Conservation (phyloP, 2,888 invertebrate genomes). For the Xylota segnis region DNA sequence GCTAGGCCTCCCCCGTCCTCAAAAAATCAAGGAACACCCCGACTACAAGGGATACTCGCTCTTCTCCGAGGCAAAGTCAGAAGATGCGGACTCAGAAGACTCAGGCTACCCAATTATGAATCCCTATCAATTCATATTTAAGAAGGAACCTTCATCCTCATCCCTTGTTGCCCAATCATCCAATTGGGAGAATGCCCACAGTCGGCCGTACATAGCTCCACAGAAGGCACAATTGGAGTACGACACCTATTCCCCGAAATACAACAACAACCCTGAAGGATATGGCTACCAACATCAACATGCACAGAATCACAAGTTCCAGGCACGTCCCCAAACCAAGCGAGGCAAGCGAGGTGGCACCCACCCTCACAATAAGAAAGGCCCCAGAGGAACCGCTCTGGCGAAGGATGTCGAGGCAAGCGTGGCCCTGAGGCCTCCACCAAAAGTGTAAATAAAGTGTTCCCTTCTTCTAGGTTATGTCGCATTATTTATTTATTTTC, state of each 20-base stretch:
- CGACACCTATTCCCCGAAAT: conserved; percentile 84
- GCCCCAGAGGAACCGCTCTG: conserved; percentile 63
- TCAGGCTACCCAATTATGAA: conserved; percentile 81
- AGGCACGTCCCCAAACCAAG: conserved; percentile 79
- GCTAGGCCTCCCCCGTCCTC: conserved; percentile 27
- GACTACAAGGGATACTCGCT: conserved; percentile 82
- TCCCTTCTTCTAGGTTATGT: conserved; percentile 14
- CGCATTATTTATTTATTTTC: conserved; percentile 76
- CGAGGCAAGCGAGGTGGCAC: conserved; percentile 82
- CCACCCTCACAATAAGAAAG: conserved; percentile 77
- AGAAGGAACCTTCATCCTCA: conserved; percentile 80
- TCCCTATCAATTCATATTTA: conserved; percentile 82
- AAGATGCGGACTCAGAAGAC: conserved; percentile 79
- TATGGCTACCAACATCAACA: conserved; percentile 83
- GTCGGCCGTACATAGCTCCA: conserved; percentile 66
- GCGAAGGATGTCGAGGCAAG: conserved; percentile 82
- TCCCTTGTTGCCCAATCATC: conserved; percentile 73
- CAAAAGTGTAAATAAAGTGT: conserved; percentile 78
- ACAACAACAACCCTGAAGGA: conserved; percentile 84
- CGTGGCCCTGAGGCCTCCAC: conserved; percentile 83
- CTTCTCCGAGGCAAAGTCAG: conserved; percentile 81
- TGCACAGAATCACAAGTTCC: conserved; percentile 70
- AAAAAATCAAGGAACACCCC: conserved; percentile 75
- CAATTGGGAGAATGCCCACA: conserved; percentile 78
- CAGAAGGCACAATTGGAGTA: conserved; percentile 78